Evolutionary conservation across 2,888 invertebrate species (phyloP), one percentile per base, ranked within the genome.

Genomic region (Sarcophaga caerulescens): DNA sequence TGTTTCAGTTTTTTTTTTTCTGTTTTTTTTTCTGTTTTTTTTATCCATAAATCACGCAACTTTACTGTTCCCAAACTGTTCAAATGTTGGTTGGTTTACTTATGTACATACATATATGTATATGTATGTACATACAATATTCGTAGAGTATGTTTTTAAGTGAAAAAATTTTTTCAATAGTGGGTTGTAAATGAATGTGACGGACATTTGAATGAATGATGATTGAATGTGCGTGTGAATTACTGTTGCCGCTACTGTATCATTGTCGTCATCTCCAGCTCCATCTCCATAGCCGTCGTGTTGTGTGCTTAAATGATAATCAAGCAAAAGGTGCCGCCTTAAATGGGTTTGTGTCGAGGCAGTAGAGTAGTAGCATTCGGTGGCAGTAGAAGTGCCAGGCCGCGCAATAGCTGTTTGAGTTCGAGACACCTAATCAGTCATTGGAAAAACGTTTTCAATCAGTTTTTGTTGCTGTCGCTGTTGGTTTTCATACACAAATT

Each of bases 211-310:
- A 77, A 19, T 75, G 74, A 63, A 80, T 83, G 85, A 85, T 59
- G 69, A 68, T 83, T 85, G 69, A 68, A 85, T 85, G 35, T 35
- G 82, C 83, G 85, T 83, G 85, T 85, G 85, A 83, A 85, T 77
- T 52, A 52, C 5, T 83, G 80, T 81, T 59, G 45, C 76, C 69
- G 82, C 85, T 85, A 80, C 85, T 85, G 85, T 85, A 85, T 85
- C 85, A 82, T 73, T 85, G 85, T 69, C 83, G 85, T 83, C 80
- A 68, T 10, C 35, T 1, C 35, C 35, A 35, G 8, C 35, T 35
- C 35, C 35, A 35, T 8, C 10, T 8, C 35, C 35, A 35, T 35
- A 8, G 35, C 35, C 35, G 8, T 35, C 35, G 35, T 35, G 35
- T 35, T 81, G 73, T 71, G 81, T 80, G 59, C 19, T 83, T 79